phyloP scores from a whole-genome alignment of 2,113 vertebrate species.

The Nycticebus coucang region DNA sequence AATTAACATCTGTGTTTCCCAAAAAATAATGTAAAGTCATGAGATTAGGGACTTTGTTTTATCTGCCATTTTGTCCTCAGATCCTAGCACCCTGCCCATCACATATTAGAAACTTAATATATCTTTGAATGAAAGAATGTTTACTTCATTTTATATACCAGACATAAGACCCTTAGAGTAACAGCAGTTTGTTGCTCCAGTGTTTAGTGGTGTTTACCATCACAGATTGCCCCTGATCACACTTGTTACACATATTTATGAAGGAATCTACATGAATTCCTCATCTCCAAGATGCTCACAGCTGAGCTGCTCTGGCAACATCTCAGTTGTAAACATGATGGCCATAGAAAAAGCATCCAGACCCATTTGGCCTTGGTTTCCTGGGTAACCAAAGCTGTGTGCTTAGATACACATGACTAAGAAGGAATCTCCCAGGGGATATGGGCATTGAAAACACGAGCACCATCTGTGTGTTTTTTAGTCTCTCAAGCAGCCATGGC shows the following conservation, averaged over 20 bases:
- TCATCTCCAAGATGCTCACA: not conserved
- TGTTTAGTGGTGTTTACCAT: conserved; percentile 2
- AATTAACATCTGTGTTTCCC: conserved; percentile 25
- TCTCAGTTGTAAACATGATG: not conserved
- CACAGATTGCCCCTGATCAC: not conserved
- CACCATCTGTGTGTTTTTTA: conserved; percentile 15
- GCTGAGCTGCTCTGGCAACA: conserved; percentile 18
- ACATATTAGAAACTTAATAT: not conserved
- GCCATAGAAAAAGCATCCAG: conserved; percentile 55
- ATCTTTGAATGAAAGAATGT: not conserved
- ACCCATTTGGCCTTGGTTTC: conserved; percentile 78
- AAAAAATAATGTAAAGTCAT: not conserved
- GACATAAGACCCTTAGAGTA: not conserved
- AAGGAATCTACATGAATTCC: not conserved
- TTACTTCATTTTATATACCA: not conserved
- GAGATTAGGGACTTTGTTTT: not conserved
- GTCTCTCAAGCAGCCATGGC: not conserved
- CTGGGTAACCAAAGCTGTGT: conserved; percentile 77
- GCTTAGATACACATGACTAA: conserved; percentile 65
- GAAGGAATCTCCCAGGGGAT: conserved; percentile 36
- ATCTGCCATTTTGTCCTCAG: not conserved
- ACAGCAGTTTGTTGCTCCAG: not conserved
- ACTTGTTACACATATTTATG: not conserved
- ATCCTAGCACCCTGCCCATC: not conserved
- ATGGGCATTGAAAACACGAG: not conserved